These are phyloP conservation scores for Pentalonia nigronervosa DNA, from an alignment of 1,140 invertebrate genomes.

Conservation along the genomic window DNA sequence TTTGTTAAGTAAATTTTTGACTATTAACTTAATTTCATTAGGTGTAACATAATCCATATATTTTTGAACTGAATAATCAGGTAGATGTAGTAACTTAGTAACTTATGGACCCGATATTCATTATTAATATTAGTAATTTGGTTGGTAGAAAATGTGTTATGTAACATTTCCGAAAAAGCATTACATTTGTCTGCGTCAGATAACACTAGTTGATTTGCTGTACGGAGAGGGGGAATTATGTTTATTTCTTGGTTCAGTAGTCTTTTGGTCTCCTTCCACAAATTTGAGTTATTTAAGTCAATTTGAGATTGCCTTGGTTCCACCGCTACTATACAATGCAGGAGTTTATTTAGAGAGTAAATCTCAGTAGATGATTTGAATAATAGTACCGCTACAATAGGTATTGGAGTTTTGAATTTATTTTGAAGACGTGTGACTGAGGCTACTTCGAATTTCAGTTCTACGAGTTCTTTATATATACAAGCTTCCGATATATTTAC, in stretches of 20 bases:
- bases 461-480: background rate
- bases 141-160: background rate
- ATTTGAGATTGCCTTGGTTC: no score
- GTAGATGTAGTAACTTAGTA: background rate
- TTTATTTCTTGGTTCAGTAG: background rate
- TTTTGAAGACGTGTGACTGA: constrained; percentile 7
- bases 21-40: background rate
- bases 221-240: background rate
- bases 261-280: background rate
- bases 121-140: background rate
- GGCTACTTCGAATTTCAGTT: background rate
- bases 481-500: background rate
- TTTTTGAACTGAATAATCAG: background rate
- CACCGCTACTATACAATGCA: background rate
- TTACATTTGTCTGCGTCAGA: background rate
- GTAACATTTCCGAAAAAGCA: background rate
- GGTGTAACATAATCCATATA: background rate
- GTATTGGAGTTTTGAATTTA: background rate
- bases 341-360: constrained; percentile 6
- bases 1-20: background rate
- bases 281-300: no score
- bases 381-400: background rate
- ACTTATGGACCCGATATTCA: background rate
- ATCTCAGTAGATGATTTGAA: background rate
- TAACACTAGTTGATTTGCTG: constrained; percentile 7